Percentiles rank a stretch among this genome's conserved stretches.
These are phyloP conservation scores for Rhodeus uyekii DNA, from an alignment of 2,797 vertebrate genomes.

Conservation along the genomic window DNA sequence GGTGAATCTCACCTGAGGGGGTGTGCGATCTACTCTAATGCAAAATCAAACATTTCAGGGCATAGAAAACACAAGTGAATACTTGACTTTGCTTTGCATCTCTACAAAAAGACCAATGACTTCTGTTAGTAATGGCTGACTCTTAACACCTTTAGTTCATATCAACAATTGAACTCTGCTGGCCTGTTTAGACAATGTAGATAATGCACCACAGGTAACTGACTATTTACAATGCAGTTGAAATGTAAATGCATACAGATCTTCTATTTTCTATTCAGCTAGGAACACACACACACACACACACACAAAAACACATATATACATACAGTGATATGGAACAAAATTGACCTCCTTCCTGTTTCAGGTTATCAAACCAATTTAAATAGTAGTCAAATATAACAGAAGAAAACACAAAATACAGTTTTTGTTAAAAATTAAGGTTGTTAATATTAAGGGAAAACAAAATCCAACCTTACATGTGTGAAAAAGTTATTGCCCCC, in stretches of 20 bases:
- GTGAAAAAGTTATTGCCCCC: too few relatives aligned
- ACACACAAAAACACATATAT: too few relatives aligned
- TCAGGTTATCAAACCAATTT: too few relatives aligned
- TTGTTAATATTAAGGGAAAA: too few relatives aligned
- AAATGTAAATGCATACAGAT: neutral
- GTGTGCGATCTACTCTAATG: constrained; percentile 32
- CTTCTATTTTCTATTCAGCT: neutral
- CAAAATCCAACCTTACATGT: too few relatives aligned
- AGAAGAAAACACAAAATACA: too few relatives aligned
- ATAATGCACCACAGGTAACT: neutral
- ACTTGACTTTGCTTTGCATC: neutral
- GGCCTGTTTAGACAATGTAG: neutral
- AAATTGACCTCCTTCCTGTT: too few relatives aligned
- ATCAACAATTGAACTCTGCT: neutral
- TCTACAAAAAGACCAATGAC: constrained; percentile 1
- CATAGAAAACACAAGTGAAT: constrained; percentile 20
- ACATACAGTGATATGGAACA: too few relatives aligned
- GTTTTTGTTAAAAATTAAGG: too few relatives aligned
- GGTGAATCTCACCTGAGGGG: constrained; percentile 17
- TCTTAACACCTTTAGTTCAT: constrained; percentile 20
- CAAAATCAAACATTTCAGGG: constrained; percentile 45
- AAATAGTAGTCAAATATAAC: too few relatives aligned
- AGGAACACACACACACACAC: too few relatives aligned
- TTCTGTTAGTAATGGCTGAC: neutral
- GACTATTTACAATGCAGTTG: neutral